Evolutionary conservation across 1,140 invertebrate species (phyloP), one percentile per base, ranked within the genome.

Genomic region (Antheraea mylitta): DNA sequence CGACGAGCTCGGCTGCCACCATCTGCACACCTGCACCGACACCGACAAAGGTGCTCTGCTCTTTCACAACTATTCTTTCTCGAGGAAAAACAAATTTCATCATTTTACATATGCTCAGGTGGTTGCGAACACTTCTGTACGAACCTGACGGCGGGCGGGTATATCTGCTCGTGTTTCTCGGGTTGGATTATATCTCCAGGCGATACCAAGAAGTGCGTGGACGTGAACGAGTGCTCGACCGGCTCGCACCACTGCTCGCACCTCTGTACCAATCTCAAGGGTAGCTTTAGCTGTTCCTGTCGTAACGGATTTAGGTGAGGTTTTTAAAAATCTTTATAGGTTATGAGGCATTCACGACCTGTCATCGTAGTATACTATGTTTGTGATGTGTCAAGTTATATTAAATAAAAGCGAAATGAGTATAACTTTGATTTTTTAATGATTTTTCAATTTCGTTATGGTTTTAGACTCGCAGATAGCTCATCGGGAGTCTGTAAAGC

Each of bases 81-180:
- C n/a, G n/a, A n/a, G n/a, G 22, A 4, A 4, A 30, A 30, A 30
- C 1, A 30, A 4, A 30, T 30, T 30, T 30, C 22, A 18, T 18
- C 18, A 4, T 16, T 61, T 1, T 30, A 11, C 22, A 16, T 30
- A 30, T 11, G 60, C 58, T 10, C 83, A 85, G 98, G 98, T n/a
- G 98, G 98, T 0, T 99, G 98, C 92, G 95, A 98, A 82, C 98
- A 99, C 77, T 96, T 96, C 70, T 99, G 98, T 80, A 96, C 96
- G 58, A 97, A 98, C 82, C 89, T 99, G 0, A 96, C 96, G 0
- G 19, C 58, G 5, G 95, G 95, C 16, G 97, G 97, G 3, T 98
- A 97, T 86, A 97, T 98, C 74, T 99, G 98, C 86, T 94, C 95
- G 38, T 99, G 98, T 86, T 96, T 95, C 85, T 93, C 95, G 16